Base-by-base conservation (phyloP, 2,888 invertebrate species). In the Drosophila algonquin region DNA sequence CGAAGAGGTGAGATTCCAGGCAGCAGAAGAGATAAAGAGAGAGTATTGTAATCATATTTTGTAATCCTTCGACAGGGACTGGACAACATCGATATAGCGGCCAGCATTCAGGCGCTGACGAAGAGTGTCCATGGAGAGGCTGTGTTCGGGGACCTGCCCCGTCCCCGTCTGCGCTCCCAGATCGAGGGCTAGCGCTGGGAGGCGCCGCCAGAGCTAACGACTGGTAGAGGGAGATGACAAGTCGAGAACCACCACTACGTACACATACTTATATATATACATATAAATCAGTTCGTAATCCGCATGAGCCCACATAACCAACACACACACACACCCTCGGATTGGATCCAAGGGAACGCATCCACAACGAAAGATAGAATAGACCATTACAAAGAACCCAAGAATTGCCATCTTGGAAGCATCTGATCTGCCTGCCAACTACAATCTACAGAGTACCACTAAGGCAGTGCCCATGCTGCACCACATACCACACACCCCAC, bases 71-170 rank as follows among this genome's bases (percentile, higher is more conserved):
- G 47, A 48, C 91, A 76, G 93, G 93, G 89, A 44, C 73, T 91
- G 91, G 94, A 94, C 89, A 95, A 95, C 87, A 94, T 95, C 73
- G 96, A 97, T 91, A 98, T 98, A 90, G 97, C 97, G 76, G 97
- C 97, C 50, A 97, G 96, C 91, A 98, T 98, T 91, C 96, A 97
- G 92, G 97, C 97, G n/a, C 93, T 98, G 87, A 97, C 98, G 21
- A 96, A 96, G 87, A 98, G 97, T 83, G 96, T 98, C 72, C 97
- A 97, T 92, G 97, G 96, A 72, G 97, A 97, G 92, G 93, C 95
- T 27, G 95, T 97, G 80, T 98, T 97, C 93, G 96, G 96, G 21
- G 98, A 98, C 90, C 93, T 98, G 90, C 98, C 98, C 50, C 94
- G 96, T 73, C 97, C 97, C 75, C 94, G 97, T 89, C 95, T 96